Evolutionary conservation across 2,113 vertebrate species (phyloP).

Genomic region (Podarcis cretensis): DNA sequence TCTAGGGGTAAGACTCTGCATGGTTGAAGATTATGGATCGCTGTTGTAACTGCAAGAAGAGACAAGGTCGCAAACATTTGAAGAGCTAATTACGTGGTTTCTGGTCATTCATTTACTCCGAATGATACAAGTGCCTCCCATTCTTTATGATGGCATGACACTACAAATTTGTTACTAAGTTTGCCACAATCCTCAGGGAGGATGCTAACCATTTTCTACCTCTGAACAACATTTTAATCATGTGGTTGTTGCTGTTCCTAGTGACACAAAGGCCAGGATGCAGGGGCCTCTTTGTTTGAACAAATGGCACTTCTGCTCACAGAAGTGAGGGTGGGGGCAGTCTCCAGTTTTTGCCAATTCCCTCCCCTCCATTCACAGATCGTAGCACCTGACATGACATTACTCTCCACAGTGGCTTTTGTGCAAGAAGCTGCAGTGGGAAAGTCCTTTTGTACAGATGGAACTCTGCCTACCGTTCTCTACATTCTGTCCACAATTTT

Average conservation of each 20-base stretch:
- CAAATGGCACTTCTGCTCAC: neutral
- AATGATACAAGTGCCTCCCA: neutral
- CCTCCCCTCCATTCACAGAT: neutral
- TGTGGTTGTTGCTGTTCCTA: too few species aligned
- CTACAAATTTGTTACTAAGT: neutral
- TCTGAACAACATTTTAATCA: neutral
- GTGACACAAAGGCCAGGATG: neutral
- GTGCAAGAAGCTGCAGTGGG: neutral
- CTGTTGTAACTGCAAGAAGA: neutral
- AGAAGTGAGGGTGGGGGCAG: neutral
- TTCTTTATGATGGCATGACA: neutral
- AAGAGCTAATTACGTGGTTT: neutral
- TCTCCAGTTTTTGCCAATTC: neutral
- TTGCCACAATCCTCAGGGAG: neutral
- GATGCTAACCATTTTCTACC: neutral
- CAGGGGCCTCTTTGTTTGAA: neutral
- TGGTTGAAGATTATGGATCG: neutral
- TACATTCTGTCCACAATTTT: neutral
- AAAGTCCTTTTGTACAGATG: neutral
- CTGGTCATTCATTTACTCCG: neutral
- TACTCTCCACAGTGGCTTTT: neutral
- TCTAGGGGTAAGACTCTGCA: neutral
- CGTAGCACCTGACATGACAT: neutral
- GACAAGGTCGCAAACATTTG: neutral
- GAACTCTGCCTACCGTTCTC: neutral